Evolutionary conservation across 2,888 invertebrate genomes (phyloP), one percentile per base, ranked within the genome.

Genomic region (Amblyjoppa fuscipennis): DNA sequence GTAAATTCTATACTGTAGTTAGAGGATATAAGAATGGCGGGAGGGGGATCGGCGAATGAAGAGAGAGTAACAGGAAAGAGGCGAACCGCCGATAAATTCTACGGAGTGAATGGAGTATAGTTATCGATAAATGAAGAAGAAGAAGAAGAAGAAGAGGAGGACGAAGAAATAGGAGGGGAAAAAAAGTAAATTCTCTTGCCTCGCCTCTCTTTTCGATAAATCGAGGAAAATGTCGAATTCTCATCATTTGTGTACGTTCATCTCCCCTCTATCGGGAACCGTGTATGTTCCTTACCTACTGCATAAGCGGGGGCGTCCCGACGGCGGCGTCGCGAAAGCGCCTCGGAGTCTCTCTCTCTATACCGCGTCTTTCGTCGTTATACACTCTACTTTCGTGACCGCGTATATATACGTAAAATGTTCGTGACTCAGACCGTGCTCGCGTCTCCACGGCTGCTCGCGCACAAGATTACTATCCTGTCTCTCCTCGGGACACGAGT

Each of bases 401-500:
- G 84, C 87, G 82, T 84, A 81, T 61, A 56, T 84, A 84, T 51
- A 64, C 80, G 70, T 74, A 86, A 76, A 83, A 87, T 88, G 84
- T 87, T 88, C 88, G 87, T 88, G 88, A 88, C 88, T 88, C 84
- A 87, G 74, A 59, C 38, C 69, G 76, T 78, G 69, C 76, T 38
- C 74, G 77, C 74, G 73, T 59, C 59, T 59, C 56, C 45, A 66
- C 74, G 25, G 45, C 77, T 61, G 53, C 77, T 34, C 68, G 64
- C 76, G 51, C 85, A 66, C 81, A 69, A 88, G 87, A 88, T 88
- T 79, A 85, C 83, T 74, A 84, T 87, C 82, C 87, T 83, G 80
- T 79, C 77, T 77, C 92, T 92, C 91, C 89, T 90, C 89, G 88
- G 87, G 88, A 89, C 90, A 89, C 89, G 88, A 91, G 90, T 90